Evolutionary conservation across 2,888 invertebrate genomes (phyloP).

Genomic region (Drosophila nr. perissopoda): DNA sequence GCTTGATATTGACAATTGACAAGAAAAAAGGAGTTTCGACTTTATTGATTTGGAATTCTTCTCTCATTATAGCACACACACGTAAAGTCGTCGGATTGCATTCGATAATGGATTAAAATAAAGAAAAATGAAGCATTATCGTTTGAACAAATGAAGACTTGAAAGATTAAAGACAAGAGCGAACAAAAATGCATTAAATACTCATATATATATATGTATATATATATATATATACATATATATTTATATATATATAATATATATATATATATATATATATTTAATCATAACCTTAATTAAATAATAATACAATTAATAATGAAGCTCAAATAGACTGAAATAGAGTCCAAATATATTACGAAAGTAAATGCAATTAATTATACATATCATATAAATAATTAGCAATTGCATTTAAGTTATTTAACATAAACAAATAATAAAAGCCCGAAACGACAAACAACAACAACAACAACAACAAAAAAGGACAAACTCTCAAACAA

Average conservation of each 20-base stretch:
- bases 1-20: background rate
- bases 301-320: slow-evolving; percentile 26
- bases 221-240: slow-evolving; percentile 30
- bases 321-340: slow-evolving; percentile 84
- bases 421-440: slow-evolving; percentile 38
- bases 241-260: background rate
- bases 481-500: slow-evolving; percentile 21
- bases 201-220: slow-evolving; percentile 13
- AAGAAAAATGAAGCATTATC: slow-evolving; percentile 20
- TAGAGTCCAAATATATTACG: slow-evolving; percentile 84
- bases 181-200: slow-evolving; percentile 52
- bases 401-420: slow-evolving; percentile 81
- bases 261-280: slow-evolving; percentile 18
- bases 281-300: slow-evolving; percentile 43
- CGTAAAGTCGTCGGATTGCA: slow-evolving; percentile 33
- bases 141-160: slow-evolving; percentile 33
- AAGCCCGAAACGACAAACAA: slow-evolving; percentile 20
- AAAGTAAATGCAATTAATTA: slow-evolving; percentile 84
- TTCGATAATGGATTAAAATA: slow-evolving; percentile 33
- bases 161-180: slow-evolving; percentile 29
- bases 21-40: background rate
- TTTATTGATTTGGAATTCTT: slow-evolving; percentile 25
- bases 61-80: slow-evolving; percentile 43
- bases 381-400: slow-evolving; percentile 83
- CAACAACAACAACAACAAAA: slow-evolving; percentile 16